Base-by-base conservation (phyloP, 2,797 vertebrate genomes). In the Adrianichthys oophorus region DNA sequence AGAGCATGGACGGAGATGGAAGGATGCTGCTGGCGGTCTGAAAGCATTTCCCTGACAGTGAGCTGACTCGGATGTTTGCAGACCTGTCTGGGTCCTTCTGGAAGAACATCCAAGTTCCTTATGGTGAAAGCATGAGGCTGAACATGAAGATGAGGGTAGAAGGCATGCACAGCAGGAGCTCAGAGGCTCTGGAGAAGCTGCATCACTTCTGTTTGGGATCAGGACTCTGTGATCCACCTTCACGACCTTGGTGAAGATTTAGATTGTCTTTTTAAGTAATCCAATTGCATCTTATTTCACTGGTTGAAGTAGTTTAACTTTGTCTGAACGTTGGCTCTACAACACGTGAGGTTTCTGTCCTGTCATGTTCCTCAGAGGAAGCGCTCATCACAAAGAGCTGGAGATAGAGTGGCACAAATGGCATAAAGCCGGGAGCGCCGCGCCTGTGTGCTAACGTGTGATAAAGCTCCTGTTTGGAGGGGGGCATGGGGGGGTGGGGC, bases 391-490 rank as follows among this genome's bases (percentile, higher is more conserved):
- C 53, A 63, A 56, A 49, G 48, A 32, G 32, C 62, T 17, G 1
- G 42, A 59, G 65, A 74, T 48, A 56, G 56, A 74, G 54, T 7
- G 5, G 47, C 46, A 71, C 29, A 70, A 60, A 71, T 41, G 48
- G 57, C 67, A 74, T 60, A 72, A 63, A 75, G 65, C 63, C 56
- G 58, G 46, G 42, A 54, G 70, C 53, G 48, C 47, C 0, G 44
- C 4, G 70, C 56, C 65, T 76, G 64, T 83, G 80, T 86, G 80
- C 76, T 81, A 72, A 77, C 63, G 62, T 74, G 79, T 76, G 78
- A 85, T 79, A 80, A 85, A 82, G 55, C 13, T 2, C 63, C 6
- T 10, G 59, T 19, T 72, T 45, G 55, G 48, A 48, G 63, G 62
- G 55, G 62, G 70, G 73, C 45, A 73, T 40, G 55, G 56, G 46